A percentile compares a stretch with the other conserved stretches of the same genome.
Conservation (phyloP, 2,888 invertebrate species). For the Seira ritae region DNA sequence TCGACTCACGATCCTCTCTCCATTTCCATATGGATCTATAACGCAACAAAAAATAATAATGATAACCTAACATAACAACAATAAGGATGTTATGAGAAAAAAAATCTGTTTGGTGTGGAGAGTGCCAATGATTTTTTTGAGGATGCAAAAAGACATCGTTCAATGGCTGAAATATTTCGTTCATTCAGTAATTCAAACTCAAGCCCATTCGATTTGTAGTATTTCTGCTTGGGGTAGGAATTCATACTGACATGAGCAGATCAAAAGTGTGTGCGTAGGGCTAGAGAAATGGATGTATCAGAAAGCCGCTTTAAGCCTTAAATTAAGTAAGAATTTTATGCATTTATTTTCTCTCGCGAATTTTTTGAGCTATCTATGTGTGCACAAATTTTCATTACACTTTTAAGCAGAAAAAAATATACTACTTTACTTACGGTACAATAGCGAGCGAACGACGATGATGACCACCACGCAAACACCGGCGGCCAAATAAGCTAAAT, state of each 20-base stretch:
- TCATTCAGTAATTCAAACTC: too few relatives aligned
- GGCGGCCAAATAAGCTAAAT: slow-evolving; percentile 42
- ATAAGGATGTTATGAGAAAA: slow-evolving; percentile 49
- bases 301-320: too few relatives aligned
- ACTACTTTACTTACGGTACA: too few relatives aligned
- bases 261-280: too few relatives aligned
- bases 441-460: background rate
- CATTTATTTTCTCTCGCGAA: background rate
- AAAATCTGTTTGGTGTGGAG: background rate
- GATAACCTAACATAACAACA: slow-evolving; percentile 47
- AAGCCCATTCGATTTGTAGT: too few relatives aligned
- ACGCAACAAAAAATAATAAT: slow-evolving; percentile 25
- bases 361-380: background rate
- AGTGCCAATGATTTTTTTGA: slow-evolving; percentile 46
- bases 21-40: slow-evolving; percentile 3
- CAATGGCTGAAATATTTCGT: too few relatives aligned
- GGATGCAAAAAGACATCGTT: background rate
- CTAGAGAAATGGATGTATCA: too few relatives aligned
- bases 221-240: too few relatives aligned
- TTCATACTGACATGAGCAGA: too few relatives aligned
- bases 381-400: background rate
- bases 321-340: too few relatives aligned
- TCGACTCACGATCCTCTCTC: background rate
- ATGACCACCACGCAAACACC: slow-evolving; percentile 5
- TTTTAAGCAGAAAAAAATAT: background rate